Evolutionary conservation across 2,113 vertebrate genomes (phyloP), one percentile per base, ranked within the genome.

Genomic region (Takifugu bimaculatus): DNA sequence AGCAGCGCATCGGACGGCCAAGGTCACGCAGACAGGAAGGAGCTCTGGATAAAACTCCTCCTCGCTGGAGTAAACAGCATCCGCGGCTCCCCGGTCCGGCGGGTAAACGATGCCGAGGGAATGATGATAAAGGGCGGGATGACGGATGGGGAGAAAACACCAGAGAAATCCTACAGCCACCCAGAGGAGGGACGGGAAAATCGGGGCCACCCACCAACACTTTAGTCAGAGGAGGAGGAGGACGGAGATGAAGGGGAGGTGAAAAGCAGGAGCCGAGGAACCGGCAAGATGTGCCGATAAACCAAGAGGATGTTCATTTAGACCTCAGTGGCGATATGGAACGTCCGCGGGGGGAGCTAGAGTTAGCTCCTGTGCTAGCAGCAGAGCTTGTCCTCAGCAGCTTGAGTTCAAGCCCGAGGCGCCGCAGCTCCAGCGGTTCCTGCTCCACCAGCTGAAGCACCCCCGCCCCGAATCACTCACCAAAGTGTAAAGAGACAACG

Each of bases 321-420:
- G 57, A 71, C 53, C 65, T 75, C 39, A 25, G 44, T 54, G 13
- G 45, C 15, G 45, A n/a, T 0, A 14, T 7, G 15, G 12, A n/a
- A 48, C 3, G 45, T 47, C 4, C 4, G 13, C 15, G 45, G 14
- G 44, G 12, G 12, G 44, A 47, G 45, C 45, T 14, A 48, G 9
- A 5, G 45, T n/a, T 48, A 39, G 35, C 35, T 11, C 9, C 3
- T 3, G 12, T n/a, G 45, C 45, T 48, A 62, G 63, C 57, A 57
- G 65, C 61, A 60, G 65, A 80, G 59, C 61, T 42, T 44, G 75
- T 69, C 54, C 73, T 61, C 58, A 64, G 66, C 59, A 55, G 72
- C 67, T 70, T 72, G 27, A 63, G 70, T 74, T 76, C 58, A 51
- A 54, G 77, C 72, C 80, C 0, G 48, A 47, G 74, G 85, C 70